phyloP scores from a whole-genome alignment of 2,797 vertebrate species.

The Leptoclinus maculatus region DNA sequence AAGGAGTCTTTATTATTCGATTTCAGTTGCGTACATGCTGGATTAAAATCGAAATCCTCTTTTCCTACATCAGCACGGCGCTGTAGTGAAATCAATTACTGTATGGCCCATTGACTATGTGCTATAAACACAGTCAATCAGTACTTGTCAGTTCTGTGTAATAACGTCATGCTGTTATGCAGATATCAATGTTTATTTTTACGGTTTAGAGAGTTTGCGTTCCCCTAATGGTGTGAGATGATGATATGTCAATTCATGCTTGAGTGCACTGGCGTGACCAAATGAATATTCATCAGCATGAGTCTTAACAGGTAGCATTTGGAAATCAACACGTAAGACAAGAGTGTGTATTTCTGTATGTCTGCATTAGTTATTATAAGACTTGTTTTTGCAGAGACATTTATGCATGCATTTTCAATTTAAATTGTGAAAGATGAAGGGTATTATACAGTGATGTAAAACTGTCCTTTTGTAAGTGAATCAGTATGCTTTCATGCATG shows the following conservation, averaged over 20 bases:
- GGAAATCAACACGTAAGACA: not conserved
- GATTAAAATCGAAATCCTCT: constrained; percentile 62
- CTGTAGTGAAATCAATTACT: constrained; percentile 65
- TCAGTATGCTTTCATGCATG: constrained; percentile 9
- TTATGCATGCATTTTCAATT: not conserved
- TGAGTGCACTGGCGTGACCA: constrained; percentile 37
- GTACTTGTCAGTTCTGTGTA: constrained; percentile 58
- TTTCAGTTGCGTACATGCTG: constrained; percentile 36
- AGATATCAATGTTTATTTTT: constrained; percentile 64
- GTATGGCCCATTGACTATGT: constrained; percentile 57
- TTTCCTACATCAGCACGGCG: constrained; percentile 51
- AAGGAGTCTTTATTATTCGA: constrained; percentile 27
- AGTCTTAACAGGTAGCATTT: constrained; percentile 31
- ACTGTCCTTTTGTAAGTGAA: constrained; percentile 1
- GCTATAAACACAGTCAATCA: constrained; percentile 61
- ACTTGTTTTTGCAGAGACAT: not conserved
- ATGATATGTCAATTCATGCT: constrained; percentile 55
- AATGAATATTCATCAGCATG: constrained; percentile 58
- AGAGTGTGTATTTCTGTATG: constrained; percentile 7
- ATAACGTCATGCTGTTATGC: constrained; percentile 60
- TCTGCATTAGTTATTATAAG: constrained; percentile 14
- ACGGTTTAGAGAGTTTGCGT: constrained; percentile 43
- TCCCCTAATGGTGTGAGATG: constrained; percentile 47
- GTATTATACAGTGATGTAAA: not conserved
- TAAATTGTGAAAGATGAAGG: not conserved